Evolutionary conservation across 2,888 invertebrate genomes (phyloP).

Genomic region (Hypercompe scribonia): DNA sequence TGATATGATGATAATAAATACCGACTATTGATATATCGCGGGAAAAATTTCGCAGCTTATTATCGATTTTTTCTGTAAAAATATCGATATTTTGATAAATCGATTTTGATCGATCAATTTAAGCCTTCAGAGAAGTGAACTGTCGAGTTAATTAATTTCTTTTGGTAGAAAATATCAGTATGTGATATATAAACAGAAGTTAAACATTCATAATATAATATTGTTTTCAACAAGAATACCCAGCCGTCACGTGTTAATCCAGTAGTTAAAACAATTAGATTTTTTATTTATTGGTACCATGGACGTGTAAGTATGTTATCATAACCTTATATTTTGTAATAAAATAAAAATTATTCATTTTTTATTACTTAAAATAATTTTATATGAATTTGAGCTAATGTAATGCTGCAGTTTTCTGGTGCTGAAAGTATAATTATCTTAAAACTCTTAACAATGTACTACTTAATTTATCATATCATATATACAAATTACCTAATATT

Average conservation of each 20-base stretch:
- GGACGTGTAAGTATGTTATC: constrained; percentile 33
- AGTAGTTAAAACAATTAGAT: background rate
- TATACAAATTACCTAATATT: too few species aligned
- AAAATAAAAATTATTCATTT: background rate
- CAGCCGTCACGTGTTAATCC: background rate
- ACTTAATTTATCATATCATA: too few species aligned
- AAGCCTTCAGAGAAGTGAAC: too few species aligned
- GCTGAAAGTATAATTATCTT: background rate
- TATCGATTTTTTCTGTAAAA: too few species aligned
- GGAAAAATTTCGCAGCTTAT: too few species aligned
- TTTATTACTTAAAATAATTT: background rate
- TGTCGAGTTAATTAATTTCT: too few species aligned
- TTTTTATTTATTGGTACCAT: constrained; percentile 8
- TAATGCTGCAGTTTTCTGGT: background rate
- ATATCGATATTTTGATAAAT: too few species aligned
- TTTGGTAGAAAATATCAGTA: background rate
- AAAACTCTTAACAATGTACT: background rate
- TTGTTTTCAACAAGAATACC: background rate
- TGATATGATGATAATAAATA: too few species aligned
- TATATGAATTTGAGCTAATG: background rate
- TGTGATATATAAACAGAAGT: background rate
- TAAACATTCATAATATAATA: background rate
- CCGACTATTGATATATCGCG: too few species aligned
- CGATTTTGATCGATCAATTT: too few species aligned
- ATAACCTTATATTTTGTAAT: background rate